Percentiles rank a stretch among this genome's conserved stretches.
These are phyloP conservation scores for Eulemur albifrons DNA, from an alignment of 2,797 vertebrate species.

Conservation along the genomic window DNA sequence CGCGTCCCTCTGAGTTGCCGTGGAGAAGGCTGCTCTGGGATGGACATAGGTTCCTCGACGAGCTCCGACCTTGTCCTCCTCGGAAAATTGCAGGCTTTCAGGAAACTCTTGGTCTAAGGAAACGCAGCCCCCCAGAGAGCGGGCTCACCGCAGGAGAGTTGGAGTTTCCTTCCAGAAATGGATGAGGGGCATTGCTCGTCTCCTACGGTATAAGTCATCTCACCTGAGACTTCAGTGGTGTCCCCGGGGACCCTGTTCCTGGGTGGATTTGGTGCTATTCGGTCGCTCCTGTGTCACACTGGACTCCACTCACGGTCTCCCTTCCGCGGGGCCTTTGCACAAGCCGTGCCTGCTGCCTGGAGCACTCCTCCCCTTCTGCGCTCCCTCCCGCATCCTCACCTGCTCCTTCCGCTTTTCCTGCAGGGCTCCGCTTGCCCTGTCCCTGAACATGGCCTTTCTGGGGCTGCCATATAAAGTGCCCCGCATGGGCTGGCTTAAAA, in stretches of 20 bases:
- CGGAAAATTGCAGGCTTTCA: not conserved
- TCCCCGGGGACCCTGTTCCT: not conserved
- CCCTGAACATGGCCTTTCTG: not conserved
- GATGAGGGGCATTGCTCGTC: fast-evolving
- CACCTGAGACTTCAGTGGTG: not conserved
- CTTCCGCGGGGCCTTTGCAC: not conserved
- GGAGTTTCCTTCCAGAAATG: not conserved
- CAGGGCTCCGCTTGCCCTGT: not conserved
- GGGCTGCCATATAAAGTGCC: not conserved
- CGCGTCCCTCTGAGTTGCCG: not conserved
- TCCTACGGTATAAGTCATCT: not conserved
- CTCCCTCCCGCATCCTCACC: not conserved
- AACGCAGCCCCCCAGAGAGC: not conserved
- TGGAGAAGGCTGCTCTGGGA: not conserved
- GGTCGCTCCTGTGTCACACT: too few species aligned
- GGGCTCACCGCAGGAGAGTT: not conserved
- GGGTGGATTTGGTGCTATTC: fast-evolving
- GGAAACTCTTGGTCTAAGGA: not conserved
- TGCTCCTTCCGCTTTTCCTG: not conserved
- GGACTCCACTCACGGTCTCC: not conserved
- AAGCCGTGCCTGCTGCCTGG: not conserved
- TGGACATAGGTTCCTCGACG: not conserved
- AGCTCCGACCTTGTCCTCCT: not conserved
- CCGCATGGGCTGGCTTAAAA: not conserved
- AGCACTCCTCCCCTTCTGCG: not conserved